These are phyloP conservation scores for Hirtodrosophila confusa DNA, from an alignment of 2,888 invertebrate species.

Conservation along the genomic window DNA sequence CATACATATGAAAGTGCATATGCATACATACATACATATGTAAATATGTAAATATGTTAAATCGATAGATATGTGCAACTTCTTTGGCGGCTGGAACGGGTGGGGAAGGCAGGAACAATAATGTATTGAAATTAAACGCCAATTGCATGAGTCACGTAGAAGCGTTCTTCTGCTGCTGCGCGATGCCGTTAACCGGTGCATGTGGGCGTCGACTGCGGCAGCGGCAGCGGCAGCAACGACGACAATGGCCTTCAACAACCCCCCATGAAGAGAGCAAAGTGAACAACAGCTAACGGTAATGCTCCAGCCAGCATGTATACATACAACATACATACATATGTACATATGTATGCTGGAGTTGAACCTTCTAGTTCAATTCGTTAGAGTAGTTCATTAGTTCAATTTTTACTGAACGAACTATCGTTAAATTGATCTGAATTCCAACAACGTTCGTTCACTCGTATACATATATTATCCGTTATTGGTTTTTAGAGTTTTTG, in stretches of 20 bases:
- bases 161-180: slow-evolving; percentile 25
- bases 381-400: too few species aligned
- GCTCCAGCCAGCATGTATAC: slow-evolving; percentile 44
- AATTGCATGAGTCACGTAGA: slow-evolving; percentile 66
- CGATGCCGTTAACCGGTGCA: slow-evolving; percentile 66
- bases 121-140: slow-evolving; percentile 51
- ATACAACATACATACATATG: slow-evolving; percentile 2
- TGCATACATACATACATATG: neutral
- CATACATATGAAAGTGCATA: neutral
- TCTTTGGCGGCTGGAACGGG: slow-evolving; percentile 1
- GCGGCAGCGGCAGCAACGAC: slow-evolving; percentile 26
- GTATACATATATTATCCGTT: too few species aligned
- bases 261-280: slow-evolving; percentile 67
- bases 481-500: too few species aligned
- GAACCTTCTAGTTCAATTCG: too few species aligned
- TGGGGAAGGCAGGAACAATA: neutral
- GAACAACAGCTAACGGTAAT: slow-evolving; percentile 56
- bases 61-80: slow-evolving; percentile 36
- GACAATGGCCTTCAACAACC: slow-evolving; percentile 75
- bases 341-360: neutral
- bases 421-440: too few species aligned
- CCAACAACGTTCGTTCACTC: too few species aligned
- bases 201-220: slow-evolving; percentile 63
- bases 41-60: slow-evolving; percentile 16
- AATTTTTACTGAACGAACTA: too few species aligned